Base-by-base conservation (phyloP, 53 echinoderm and acorn worm genomes). In the Astropecten irregularis region DNA sequence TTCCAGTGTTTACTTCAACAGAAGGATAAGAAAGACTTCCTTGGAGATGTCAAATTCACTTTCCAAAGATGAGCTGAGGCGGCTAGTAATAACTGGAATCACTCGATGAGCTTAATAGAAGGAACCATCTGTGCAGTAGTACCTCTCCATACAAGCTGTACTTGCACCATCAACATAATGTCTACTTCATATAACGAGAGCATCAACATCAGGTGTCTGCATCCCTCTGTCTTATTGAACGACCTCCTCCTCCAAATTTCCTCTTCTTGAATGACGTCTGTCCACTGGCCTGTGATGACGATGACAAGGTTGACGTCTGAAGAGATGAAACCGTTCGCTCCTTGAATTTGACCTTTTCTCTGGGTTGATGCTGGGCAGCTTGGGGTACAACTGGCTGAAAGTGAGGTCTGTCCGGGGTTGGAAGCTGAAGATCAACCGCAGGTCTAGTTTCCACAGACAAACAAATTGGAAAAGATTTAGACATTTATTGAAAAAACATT, bases 361-460 rank as follows among this genome's bases (percentile, higher is more conserved):
- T 76, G 32, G 92, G 91, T 64, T 94, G 85, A 33, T 64, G 68
- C 53, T 92, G 82, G 11, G 83, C 93, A 3, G 89, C 92, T 63
- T 89, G 82, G 47, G 94, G 91, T 36, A 87, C 83, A 38, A 87
- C 76, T 29, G 82, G 82, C 40, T 84, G 81, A 21, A 90, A 84
- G 77, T 77, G 70, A 0, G 73, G 58, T 25, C 67, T 84, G 29
- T 81, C 87, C 33, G 85, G 77, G 50, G 85, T 83, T 9, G 97
- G 97, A 3, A 96, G 92, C 60, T 96, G 89, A 1, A 96, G 79
- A 63, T 96, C 97, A 29, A 89, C 79, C 21, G 77, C 82, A 3
- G 76, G 60, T 53, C 87, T 91, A 58, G n/a, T 79, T 50, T 26
- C 33, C 40, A 55, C 76, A 18, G 31, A 46, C n/a, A 50, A 53